Conservation (phyloP, 2,113 vertebrate genomes). For the Alaudala cheleensis region DNA sequence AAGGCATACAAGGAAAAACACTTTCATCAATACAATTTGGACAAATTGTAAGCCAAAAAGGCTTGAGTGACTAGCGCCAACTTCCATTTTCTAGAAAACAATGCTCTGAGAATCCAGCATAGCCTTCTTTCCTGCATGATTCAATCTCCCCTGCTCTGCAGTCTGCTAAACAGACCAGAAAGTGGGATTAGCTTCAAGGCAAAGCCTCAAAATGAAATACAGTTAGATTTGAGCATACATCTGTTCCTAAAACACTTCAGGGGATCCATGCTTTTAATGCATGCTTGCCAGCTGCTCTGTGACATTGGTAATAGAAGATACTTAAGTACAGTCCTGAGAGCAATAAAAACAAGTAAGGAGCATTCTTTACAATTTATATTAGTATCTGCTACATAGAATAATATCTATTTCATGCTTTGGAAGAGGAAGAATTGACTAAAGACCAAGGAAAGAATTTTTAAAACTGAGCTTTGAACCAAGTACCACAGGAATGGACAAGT, state of each 20-base stretch:
- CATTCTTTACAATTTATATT: background rate
- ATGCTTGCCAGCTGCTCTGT: background rate
- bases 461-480: background rate
- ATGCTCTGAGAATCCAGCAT: background rate
- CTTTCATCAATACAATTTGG: background rate
- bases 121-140: background rate
- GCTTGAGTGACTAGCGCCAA: background rate
- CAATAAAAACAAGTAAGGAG: background rate
- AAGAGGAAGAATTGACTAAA: background rate
- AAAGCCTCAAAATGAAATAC: background rate
- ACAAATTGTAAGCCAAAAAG: background rate
- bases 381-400: background rate
- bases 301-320: background rate
- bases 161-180: background rate
- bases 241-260: background rate
- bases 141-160: background rate
- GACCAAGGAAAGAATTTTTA: background rate
- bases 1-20: background rate
- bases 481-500: background rate
- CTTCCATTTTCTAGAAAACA: background rate
- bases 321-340: background rate
- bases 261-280: background rate
- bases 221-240: background rate
- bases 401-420: background rate
- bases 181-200: background rate